phyloP scores from a whole-genome alignment of 2,113 vertebrate species.

The Lophochroa leadbeateri region DNA sequence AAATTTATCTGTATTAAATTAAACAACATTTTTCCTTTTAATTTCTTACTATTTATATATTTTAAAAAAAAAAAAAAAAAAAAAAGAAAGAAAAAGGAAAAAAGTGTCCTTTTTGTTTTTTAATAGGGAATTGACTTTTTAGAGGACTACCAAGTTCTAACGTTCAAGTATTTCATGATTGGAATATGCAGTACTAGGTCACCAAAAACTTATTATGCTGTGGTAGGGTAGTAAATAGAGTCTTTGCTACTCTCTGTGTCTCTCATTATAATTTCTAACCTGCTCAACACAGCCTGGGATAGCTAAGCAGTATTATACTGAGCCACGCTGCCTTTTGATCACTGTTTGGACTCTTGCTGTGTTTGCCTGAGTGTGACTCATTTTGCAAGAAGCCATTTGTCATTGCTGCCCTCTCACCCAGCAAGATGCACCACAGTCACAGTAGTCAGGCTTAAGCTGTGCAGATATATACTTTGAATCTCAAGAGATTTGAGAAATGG shows the following conservation, averaged over 20 bases:
- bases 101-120: neutral
- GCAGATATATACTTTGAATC: neutral
- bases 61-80: too few relatives aligned
- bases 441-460: neutral
- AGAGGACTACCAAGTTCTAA: neutral
- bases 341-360: neutral
- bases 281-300: neutral
- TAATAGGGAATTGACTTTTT: neutral
- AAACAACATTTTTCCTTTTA: too few relatives aligned
- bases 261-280: neutral
- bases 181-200: neutral
- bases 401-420: neutral
- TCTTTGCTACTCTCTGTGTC: neutral
- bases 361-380: neutral
- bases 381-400: neutral
- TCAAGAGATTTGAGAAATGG: neutral
- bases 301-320: neutral
- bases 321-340: neutral
- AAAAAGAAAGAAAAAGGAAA: too few relatives aligned
- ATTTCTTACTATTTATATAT: too few relatives aligned
- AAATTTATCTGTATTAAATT: too few relatives aligned
- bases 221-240: neutral
- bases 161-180: neutral
- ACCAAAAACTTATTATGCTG: neutral
- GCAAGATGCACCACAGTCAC: neutral